phyloP scores from a whole-genome alignment of 1,140 invertebrate genomes.

The Bombus breviceps region DNA sequence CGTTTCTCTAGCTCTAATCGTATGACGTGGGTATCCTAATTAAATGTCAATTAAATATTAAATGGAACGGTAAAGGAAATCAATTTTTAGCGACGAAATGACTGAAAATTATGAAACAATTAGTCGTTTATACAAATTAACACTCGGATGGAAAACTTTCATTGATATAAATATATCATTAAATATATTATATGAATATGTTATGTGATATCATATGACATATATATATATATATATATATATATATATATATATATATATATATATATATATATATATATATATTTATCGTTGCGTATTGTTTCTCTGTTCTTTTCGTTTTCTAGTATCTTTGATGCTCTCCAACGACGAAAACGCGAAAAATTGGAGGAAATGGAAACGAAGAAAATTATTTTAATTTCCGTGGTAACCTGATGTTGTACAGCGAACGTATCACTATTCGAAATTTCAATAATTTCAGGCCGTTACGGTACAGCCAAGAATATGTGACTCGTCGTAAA shows the following conservation, averaged over 20 bases:
- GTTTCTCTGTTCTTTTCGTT: neutral
- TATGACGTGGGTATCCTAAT: neutral
- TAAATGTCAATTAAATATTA: neutral
- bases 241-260: too few species aligned
- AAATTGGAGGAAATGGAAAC: neutral
- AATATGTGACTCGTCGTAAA: neutral
- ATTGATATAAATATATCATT: too few species aligned
- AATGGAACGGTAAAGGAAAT: neutral
- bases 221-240: too few species aligned
- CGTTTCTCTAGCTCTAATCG: neutral
- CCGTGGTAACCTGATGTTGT: neutral
- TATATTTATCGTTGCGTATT: too few species aligned
- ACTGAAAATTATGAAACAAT: neutral
- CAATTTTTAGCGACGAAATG: neutral
- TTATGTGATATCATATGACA: too few species aligned
- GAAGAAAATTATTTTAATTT: constrained; percentile 8
- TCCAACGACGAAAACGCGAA: neutral
- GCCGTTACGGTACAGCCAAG: neutral
- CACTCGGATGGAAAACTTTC: too few species aligned
- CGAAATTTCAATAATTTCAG: constrained; percentile 1
- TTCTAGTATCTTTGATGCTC: neutral
- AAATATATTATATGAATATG: too few species aligned
- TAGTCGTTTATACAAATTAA: neutral
- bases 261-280: too few species aligned
- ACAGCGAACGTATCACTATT: neutral